phyloP scores from a whole-genome alignment of 1,140 invertebrate genomes.

The Saccostrea glomerata region DNA sequence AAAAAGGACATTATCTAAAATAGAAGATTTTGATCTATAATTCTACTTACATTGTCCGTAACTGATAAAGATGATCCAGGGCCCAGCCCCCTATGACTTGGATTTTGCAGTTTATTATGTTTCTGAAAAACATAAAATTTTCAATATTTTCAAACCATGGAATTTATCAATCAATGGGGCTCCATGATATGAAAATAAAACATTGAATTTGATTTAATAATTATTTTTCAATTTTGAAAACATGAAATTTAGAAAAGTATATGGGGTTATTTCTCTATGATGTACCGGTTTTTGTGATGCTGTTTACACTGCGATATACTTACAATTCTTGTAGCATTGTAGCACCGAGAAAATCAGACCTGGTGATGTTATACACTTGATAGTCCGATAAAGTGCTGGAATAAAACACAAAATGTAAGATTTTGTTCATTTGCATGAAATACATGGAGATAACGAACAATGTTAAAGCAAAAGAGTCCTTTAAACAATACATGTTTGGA shows the following conservation, averaged over 20 bases:
- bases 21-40: background rate
- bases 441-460: too few relatives aligned
- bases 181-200: too few relatives aligned
- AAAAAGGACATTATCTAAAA: too few relatives aligned
- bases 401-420: background rate
- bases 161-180: too few relatives aligned
- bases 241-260: too few relatives aligned
- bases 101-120: background rate
- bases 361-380: background rate
- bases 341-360: background rate
- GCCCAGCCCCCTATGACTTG: background rate
- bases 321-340: background rate
- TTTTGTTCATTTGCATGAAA: background rate
- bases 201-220: too few relatives aligned
- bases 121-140: background rate
- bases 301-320: background rate
- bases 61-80: background rate
- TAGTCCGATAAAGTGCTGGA: background rate
- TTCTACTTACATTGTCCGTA: background rate
- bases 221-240: too few relatives aligned
- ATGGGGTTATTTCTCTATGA: too few relatives aligned
- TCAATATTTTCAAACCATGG: too few relatives aligned
- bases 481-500: too few relatives aligned
- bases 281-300: too few relatives aligned
- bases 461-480: too few relatives aligned